These are phyloP conservation scores for Platorchestia sp. DNA, from an alignment of 1,140 invertebrate genomes.

Conservation along the genomic window DNA sequence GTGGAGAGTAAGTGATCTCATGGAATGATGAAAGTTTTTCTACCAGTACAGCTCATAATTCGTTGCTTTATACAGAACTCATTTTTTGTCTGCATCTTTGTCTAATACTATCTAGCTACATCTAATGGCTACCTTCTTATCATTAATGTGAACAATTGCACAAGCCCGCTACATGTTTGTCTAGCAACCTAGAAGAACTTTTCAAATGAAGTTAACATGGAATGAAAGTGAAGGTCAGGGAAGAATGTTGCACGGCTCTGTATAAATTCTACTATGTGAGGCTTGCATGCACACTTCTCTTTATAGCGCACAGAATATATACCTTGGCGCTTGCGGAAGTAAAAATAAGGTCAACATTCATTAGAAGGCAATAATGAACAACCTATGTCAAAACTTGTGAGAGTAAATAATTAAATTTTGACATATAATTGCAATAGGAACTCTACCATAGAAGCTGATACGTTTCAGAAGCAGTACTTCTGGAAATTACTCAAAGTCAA, in stretches of 20 bases:
- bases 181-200: background rate
- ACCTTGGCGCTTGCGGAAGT: background rate
- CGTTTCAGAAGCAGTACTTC: background rate
- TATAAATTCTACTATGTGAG: background rate
- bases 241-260: background rate
- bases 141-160: slow-evolving; percentile 13
- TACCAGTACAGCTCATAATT: background rate
- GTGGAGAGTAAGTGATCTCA: background rate
- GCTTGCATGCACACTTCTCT: background rate
- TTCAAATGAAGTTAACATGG: background rate
- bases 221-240: background rate
- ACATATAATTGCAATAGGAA: background rate
- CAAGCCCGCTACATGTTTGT: background rate
- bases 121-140: slow-evolving; percentile 12
- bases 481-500: background rate
- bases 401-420: background rate
- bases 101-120: background rate
- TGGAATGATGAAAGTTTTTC: background rate
- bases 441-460: background rate
- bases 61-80: background rate
- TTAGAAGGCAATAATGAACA: background rate
- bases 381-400: background rate
- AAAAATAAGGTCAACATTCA: background rate
- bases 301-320: background rate
- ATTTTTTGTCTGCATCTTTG: background rate